phyloP scores from a whole-genome alignment of 2,888 invertebrate species.

The Drosophila stalkeri region DNA sequence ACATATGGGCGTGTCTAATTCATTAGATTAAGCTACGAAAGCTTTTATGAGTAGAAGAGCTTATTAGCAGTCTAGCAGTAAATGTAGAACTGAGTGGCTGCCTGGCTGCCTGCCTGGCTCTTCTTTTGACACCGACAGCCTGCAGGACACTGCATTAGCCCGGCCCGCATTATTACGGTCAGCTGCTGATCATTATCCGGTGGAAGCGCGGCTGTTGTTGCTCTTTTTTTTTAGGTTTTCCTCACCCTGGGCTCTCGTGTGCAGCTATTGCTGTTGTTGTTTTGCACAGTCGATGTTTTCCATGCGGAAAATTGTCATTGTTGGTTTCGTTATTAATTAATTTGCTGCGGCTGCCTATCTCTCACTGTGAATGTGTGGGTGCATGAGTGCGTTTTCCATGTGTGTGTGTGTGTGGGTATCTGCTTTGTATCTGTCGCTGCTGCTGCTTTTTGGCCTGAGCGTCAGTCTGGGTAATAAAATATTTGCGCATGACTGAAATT shows the following conservation, averaged over 20 bases:
- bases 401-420: slow-evolving; percentile 10
- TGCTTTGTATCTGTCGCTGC: slow-evolving; percentile 18
- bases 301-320: slow-evolving; percentile 80
- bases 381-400: background rate
- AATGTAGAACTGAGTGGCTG: background rate
- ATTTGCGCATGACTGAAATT: slow-evolving; percentile 77
- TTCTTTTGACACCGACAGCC: background rate
- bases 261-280: slow-evolving; percentile 23
- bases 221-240: slow-evolving; percentile 48
- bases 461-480: slow-evolving; percentile 64
- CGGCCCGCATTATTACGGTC: slow-evolving; percentile 33
- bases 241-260: slow-evolving; percentile 41
- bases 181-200: slow-evolving; percentile 57
- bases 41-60: background rate
- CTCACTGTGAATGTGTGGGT: slow-evolving; percentile 20
- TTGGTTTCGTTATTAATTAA: slow-evolving; percentile 78
- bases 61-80: background rate
- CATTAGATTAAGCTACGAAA: background rate
- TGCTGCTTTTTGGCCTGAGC: slow-evolving; percentile 26
- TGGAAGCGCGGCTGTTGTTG: slow-evolving; percentile 30
- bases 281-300: slow-evolving; percentile 58
- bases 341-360: slow-evolving; percentile 64
- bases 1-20: background rate
- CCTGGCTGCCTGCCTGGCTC: no score
- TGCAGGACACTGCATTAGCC: slow-evolving; percentile 7